Base-by-base conservation (phyloP, 1,140 invertebrate genomes). In the Macrocentrus cingulum region DNA sequence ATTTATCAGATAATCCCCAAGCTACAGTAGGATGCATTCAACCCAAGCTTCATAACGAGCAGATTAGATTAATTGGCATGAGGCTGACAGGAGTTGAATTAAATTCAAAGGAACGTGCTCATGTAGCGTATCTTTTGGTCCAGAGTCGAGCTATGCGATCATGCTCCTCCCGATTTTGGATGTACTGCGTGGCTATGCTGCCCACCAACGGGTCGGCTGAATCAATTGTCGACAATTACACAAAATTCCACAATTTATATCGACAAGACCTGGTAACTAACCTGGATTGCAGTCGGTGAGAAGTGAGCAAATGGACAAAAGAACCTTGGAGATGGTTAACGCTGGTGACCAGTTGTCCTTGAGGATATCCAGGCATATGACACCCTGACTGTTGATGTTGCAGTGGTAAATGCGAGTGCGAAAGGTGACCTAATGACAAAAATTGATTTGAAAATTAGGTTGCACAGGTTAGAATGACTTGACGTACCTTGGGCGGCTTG, bases 51-150 rank as follows among this genome's bases (percentile, higher is more conserved):
- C n/a, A n/a, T n/a, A n/a, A n/a, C n/a, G n/a, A n/a, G n/a, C n/a
- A n/a, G n/a, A n/a, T n/a, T 55, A 55, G 29, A 56, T 63, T 66
- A 64, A 67, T 71, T 72, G 71, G 70, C 71, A 74, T 70, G 70
- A 74, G 64, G 69, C 69, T 74, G 66, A 71, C 69, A 66, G 63
- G 66, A 70, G 65, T 61, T 62, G 66, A 52, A 61, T 52, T 56
- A 34, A 22, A 53, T 49, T 45, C 55, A 23, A 29, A 59, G 13
- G 60, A 64, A 37, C 6, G 34, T 34, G 72, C 70, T 93, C 91
- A 95, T 84, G 93, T 95, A 55, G 95, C 94, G 79, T 96, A 99
- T 69, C 95, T 87, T 80, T 98, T 98, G 67, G 96, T 99, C 97
- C 97, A 99, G 63, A 97, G 87, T 74, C 95, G 87, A 62, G 97